Evolutionary conservation across 2,113 vertebrate genomes (phyloP).

Genomic region (Otus sunia): DNA sequence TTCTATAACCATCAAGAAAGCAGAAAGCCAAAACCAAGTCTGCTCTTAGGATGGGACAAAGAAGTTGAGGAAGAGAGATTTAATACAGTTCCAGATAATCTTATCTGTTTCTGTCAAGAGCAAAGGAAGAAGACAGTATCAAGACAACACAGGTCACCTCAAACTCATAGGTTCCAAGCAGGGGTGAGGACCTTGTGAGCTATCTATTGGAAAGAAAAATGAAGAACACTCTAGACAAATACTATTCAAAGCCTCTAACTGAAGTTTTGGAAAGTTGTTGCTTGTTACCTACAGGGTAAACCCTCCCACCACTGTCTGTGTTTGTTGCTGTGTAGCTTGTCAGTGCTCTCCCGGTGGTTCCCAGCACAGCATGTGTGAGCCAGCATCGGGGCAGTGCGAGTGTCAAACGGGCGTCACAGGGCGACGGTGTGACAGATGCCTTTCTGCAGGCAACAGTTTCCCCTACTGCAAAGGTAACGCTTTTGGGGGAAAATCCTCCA

Average conservation of each 20-base stretch:
- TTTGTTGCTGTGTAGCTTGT: constrained; percentile 74
- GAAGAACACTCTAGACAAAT: background rate
- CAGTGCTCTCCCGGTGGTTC: constrained; percentile 80
- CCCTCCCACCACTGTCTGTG: background rate
- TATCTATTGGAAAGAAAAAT: background rate
- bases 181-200: background rate
- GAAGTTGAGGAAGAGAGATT: background rate
- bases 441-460: constrained; percentile 71
- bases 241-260: background rate
- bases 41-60: background rate
- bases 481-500: background rate
- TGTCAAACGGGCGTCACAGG: constrained; percentile 79
- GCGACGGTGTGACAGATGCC: constrained; percentile 80
- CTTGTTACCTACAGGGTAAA: background rate
- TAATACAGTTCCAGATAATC: background rate
- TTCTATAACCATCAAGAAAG: background rate
- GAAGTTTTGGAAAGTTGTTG: background rate
- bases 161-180: background rate
- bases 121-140: background rate
- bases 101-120: background rate
- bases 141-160: background rate
- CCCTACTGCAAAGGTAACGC: constrained; percentile 81
- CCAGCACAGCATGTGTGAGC: constrained; percentile 70
- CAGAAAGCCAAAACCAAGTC: background rate
- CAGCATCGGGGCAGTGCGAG: constrained; percentile 77